These are phyloP conservation scores for Thymelicus acteon DNA, from an alignment of 2,888 invertebrate species.

Conservation along the genomic window DNA sequence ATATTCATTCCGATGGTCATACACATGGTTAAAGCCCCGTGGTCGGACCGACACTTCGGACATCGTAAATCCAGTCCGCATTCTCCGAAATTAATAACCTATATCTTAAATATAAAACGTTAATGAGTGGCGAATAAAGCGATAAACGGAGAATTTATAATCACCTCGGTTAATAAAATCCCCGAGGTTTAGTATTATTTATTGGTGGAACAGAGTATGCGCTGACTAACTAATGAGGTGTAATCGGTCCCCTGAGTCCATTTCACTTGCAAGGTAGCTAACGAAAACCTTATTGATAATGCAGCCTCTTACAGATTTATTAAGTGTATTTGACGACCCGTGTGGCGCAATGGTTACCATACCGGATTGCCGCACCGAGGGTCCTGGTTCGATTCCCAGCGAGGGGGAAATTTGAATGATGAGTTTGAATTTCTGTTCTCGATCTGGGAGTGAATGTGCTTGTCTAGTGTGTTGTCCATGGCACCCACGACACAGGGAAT, in stretches of 20 bases:
- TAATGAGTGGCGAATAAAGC: constrained; percentile 81
- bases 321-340: no score
- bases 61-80: constrained; percentile 67
- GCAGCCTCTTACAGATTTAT: no score
- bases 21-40: constrained; percentile 53
- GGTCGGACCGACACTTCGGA: constrained; percentile 44
- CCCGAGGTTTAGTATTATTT: constrained; percentile 35
- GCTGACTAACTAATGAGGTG: neutral
- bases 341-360: no score
- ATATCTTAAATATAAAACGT: constrained; percentile 77
- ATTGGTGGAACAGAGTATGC: constrained; percentile 24
- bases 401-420: no score
- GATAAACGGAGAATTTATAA: constrained; percentile 73
- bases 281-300: no score
- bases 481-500: no score
- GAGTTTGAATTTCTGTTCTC: no score
- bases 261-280: neutral
- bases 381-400: no score
- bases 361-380: no score
- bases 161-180: constrained; percentile 60
- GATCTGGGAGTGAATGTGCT: no score
- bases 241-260: neutral
- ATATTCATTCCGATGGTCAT: neutral
- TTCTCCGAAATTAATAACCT: constrained; percentile 80
- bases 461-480: no score